These are phyloP conservation scores for Athalia rosae DNA, from an alignment of 2,888 invertebrate genomes.

Conservation along the genomic window DNA sequence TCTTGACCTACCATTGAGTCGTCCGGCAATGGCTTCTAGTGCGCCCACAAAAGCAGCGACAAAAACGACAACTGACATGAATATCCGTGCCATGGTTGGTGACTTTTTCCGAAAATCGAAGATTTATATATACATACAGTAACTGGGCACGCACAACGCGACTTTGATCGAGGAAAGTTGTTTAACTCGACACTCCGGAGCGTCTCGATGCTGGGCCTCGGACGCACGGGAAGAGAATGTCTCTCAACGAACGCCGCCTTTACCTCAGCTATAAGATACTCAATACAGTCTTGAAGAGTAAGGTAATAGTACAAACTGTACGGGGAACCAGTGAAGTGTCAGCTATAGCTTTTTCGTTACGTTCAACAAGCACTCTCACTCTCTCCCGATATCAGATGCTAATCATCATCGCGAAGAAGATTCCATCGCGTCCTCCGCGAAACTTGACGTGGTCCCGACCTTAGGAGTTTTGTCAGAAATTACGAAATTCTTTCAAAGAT, in stretches of 20 bases:
- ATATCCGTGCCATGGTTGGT: slow-evolving; percentile 52
- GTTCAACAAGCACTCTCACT: slow-evolving; percentile 6
- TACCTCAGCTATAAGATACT: slow-evolving; percentile 23
- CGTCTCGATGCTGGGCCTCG: slow-evolving; percentile 53
- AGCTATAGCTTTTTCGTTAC: slow-evolving; percentile 11
- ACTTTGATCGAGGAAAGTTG: slow-evolving; percentile 21
- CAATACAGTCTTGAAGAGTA: slow-evolving; percentile 4
- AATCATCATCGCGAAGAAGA: neutral
- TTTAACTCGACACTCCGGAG: slow-evolving; percentile 18
- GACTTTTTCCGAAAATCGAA: neutral
- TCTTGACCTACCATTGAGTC: slow-evolving; percentile 61
- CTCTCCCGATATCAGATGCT: neutral
- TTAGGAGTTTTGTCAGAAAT: neutral
- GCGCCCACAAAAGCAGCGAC: slow-evolving; percentile 54
- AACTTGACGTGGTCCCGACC: neutral
- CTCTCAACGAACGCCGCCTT: slow-evolving; percentile 34
- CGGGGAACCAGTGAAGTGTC: slow-evolving; percentile 8
- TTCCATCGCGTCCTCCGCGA: neutral
- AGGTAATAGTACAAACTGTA: slow-evolving; percentile 31
- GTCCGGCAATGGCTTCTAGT: slow-evolving; percentile 60
- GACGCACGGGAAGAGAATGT: slow-evolving; percentile 58
- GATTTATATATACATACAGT: neutral
- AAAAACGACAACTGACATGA: slow-evolving; percentile 52
- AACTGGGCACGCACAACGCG: slow-evolving; percentile 30
- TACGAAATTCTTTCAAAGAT: no score